Conservation (phyloP, 2,113 vertebrate species). For the Gymnogyps californianus region DNA sequence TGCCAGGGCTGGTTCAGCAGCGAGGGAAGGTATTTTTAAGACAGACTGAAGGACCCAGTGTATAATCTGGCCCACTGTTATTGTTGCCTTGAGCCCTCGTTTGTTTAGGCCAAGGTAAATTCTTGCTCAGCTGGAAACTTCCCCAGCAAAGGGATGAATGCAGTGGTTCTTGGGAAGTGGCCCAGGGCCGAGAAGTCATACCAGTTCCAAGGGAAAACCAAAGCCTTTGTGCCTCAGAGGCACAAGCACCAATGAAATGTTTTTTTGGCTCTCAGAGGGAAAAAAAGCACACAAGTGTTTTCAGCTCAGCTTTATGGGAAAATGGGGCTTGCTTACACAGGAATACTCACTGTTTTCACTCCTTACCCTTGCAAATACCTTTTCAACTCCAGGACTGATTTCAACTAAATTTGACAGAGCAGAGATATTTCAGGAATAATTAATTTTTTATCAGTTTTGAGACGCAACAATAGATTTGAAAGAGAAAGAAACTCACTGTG, state of each 20-base stretch:
- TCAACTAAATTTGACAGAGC: background rate
- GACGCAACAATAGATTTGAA: background rate
- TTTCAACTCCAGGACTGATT: background rate
- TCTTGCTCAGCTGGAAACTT: slow-evolving; percentile 49
- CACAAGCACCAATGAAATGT: background rate
- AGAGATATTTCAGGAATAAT: background rate
- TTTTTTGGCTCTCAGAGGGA: background rate
- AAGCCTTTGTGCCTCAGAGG: slow-evolving; percentile 22
- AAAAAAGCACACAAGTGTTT: background rate
- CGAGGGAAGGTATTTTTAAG: background rate
- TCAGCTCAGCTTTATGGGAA: background rate
- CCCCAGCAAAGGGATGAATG: slow-evolving; percentile 14
- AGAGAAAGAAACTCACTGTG: background rate
- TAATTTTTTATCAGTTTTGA: background rate
- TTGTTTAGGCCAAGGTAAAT: slow-evolving; percentile 40
- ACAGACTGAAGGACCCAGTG: background rate
- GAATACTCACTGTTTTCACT: background rate
- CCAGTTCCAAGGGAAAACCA: background rate
- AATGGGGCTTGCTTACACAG: background rate
- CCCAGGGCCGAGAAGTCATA: background rate
- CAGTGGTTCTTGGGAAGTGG: background rate
- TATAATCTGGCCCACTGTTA: background rate
- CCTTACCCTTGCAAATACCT: background rate
- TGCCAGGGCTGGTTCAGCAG: background rate
- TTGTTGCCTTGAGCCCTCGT: background rate